These are phyloP conservation scores for Armadillidium nasatum DNA, from an alignment of 1,140 invertebrate species.

Conservation along the genomic window DNA sequence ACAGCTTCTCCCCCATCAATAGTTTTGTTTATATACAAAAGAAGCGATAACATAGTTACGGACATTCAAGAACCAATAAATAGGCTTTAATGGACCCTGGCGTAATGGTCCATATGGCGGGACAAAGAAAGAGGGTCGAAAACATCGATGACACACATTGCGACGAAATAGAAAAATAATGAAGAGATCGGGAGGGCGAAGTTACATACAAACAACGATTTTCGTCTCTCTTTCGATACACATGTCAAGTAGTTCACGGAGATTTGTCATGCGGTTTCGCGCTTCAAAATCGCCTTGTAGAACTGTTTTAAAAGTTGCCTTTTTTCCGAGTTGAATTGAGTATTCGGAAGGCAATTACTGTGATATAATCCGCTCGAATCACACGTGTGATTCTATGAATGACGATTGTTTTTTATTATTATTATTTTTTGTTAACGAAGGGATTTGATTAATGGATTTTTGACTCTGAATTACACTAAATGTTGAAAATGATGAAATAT, in stretches of 20 bases:
- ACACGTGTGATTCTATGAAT: no score
- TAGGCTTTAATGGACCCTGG: background rate
- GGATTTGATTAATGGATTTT: no score
- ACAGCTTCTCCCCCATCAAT: background rate
- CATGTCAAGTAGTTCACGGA: background rate
- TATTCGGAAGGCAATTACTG: no score
- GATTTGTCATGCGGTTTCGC: no score
- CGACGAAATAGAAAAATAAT: background rate
- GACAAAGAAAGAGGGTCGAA: background rate
- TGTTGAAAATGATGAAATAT: no score
- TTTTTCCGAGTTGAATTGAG: no score
- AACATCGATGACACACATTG: background rate
- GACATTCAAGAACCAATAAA: constrained; percentile 10
- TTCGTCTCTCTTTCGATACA: background rate
- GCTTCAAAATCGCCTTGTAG: no score
- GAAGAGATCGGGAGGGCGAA: background rate
- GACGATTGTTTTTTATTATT: no score
- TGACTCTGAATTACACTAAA: no score
- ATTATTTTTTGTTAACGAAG: no score
- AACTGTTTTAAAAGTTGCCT: no score
- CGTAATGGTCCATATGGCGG: constrained; percentile 5
- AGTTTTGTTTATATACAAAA: constrained; percentile 9
- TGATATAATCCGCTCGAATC: no score
- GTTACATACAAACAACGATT: background rate
- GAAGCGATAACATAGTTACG: constrained; percentile 5